Evolutionary conservation across 2,888 invertebrate species (phyloP), one percentile per base, ranked within the genome.

Genomic region (Dasysyrphus albostriatus): DNA sequence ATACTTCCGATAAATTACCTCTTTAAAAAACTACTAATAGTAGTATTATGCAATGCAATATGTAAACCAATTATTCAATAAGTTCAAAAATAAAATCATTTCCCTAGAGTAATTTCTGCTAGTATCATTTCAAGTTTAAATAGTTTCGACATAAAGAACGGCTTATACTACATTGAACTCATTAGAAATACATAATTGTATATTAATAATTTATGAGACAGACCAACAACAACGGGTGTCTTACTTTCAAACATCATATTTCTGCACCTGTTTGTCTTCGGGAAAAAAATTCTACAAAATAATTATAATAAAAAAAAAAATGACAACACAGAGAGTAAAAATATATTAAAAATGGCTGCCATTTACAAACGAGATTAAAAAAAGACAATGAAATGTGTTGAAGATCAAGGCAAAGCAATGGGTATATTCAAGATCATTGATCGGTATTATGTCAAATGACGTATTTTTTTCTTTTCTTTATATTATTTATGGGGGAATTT

Each of bases 361-460:
- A 37, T 61, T 51, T 51, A 39, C 24, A 34, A 76, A 76, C 16
- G 32, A 42, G 51, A 59, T 10, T 47, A 74, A 47, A 49, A 47
- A 49, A 77, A 44, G 73, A 78, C 83, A 78, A 73, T 78, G 77
- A 24, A 73, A 47, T 44, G 44, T 16, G 54, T 42, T 74, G 74
- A 79, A 83, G 83, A 83, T 75, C 78, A 83, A 83, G 67, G 74
- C 74, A 58, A 83, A 58, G 54, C 42, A 69, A 70, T 75, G 56
- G 19, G 32, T 74, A 70, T 83, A 70, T 83, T 83, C 78, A 69
- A 83, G 73, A 78, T 83, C 83, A 70, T 54, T 73, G 65, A 69
- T 74, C 69, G 78, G 54, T 39, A 56, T 74, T 70, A 47, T 70
- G 51, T 65, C 44, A 76, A 74, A 49, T 56, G 47, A 47, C 54